A percentile compares a stretch with the other conserved stretches of the same genome.
phyloP scores from a whole-genome alignment of 2,888 invertebrate genomes.

The Eristalinus sepulchralis region DNA sequence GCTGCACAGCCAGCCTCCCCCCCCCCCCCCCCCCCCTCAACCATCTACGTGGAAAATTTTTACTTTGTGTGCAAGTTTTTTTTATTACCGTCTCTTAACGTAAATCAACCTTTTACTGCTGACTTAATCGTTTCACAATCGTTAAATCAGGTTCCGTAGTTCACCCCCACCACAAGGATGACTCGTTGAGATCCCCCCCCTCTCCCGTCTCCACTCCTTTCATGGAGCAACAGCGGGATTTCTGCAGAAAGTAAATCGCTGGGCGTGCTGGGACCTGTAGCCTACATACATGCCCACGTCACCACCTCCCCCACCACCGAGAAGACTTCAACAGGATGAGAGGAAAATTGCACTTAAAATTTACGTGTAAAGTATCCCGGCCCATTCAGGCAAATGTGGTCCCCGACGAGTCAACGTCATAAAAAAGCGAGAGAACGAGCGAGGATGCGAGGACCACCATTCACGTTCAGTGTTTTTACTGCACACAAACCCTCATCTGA shows the following conservation, averaged over 20 bases:
- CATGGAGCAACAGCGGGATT: background rate
- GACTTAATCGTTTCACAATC: slow-evolving; percentile 71
- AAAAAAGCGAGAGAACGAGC: slow-evolving; percentile 4
- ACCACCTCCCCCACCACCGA: background rate
- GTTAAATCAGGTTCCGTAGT: slow-evolving; percentile 62
- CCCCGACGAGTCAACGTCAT: slow-evolving; percentile 14
- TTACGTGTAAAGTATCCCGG: slow-evolving; percentile 50
- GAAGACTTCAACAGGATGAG: slow-evolving; percentile 8
- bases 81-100: slow-evolving; percentile 62
- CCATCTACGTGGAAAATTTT: slow-evolving; percentile 36
- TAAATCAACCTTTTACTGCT: slow-evolving; percentile 71
- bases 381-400: slow-evolving; percentile 56
- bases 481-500: slow-evolving; percentile 23
- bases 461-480: slow-evolving; percentile 41
- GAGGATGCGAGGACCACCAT: background rate
- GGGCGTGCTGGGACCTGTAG: slow-evolving; percentile 51
- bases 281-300: slow-evolving; percentile 13
- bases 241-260: background rate
- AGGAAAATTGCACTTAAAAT: slow-evolving; percentile 63
- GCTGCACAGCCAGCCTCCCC: background rate
- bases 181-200: slow-evolving; percentile 16
- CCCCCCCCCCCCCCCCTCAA: slow-evolving; percentile 22
- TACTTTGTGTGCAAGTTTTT: slow-evolving; percentile 22
- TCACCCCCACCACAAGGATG: slow-evolving; percentile 10
- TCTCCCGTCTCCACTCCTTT: background rate